phyloP scores from a whole-genome alignment of 1,140 invertebrate genomes.

The Cyclina sinensis region DNA sequence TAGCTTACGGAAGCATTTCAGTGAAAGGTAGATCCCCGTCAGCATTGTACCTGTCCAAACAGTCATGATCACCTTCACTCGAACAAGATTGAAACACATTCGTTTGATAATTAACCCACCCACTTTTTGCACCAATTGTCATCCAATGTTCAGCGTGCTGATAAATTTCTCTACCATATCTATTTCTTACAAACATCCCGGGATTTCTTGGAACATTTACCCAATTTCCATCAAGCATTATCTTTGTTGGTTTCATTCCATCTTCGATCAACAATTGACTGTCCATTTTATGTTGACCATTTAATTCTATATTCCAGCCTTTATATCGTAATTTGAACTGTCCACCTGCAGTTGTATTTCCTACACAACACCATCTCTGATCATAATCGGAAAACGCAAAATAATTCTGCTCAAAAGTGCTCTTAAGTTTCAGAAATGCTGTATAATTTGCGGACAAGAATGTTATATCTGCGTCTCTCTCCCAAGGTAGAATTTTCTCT shows the following conservation, averaged over 20 bases:
- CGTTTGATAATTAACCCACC: constrained; percentile 71
- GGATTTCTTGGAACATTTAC: constrained; percentile 79
- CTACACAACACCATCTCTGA: constrained; percentile 68
- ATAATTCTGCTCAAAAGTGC: constrained; percentile 63
- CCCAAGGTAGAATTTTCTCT: constrained; percentile 80
- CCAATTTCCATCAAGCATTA: constrained; percentile 77
- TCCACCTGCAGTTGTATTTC: constrained; percentile 67
- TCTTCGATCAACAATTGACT: constrained; percentile 43
- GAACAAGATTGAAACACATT: constrained; percentile 74
- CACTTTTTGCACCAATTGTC: constrained; percentile 43
- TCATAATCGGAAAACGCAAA: constrained; percentile 59
- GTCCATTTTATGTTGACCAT: constrained; percentile 72
- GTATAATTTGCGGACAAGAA: constrained; percentile 70
- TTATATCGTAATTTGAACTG: constrained; percentile 49
- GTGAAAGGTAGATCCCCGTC: constrained; percentile 79
- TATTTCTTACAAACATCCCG: constrained; percentile 81
- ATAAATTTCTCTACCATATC: constrained; percentile 78
- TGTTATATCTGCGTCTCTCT: constrained; percentile 78
- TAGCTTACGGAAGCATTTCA: constrained; percentile 25
- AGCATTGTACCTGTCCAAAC: constrained; percentile 78
- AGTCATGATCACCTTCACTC: constrained; percentile 75
- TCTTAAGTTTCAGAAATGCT: constrained; percentile 55
- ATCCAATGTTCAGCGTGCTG: constrained; percentile 78
- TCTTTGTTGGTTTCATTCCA: constrained; percentile 74
- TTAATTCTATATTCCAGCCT: constrained; percentile 70